A percentile compares a stretch with the other conserved stretches of the same genome.
These are phyloP conservation scores for Pissodes strobi DNA, from an alignment of 1,140 invertebrate species.

Conservation along the genomic window DNA sequence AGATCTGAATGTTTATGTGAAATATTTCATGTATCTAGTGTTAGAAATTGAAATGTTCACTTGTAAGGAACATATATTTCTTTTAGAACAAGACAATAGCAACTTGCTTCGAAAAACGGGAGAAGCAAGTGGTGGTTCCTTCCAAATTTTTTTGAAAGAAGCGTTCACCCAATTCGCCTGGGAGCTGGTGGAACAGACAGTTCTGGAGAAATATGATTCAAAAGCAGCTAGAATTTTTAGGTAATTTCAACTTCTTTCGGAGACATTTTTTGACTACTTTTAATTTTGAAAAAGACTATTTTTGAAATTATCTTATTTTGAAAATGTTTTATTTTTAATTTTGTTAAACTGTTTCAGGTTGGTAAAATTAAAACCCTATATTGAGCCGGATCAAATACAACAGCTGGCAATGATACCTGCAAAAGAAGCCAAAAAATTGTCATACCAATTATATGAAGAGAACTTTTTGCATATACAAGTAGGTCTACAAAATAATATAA, in stretches of 20 bases:
- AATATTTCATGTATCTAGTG: no score
- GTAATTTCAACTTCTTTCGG: slow-evolving; percentile 56
- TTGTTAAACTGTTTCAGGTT: slow-evolving; percentile 67
- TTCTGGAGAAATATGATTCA: slow-evolving; percentile 81
- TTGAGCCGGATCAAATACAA: slow-evolving; percentile 88
- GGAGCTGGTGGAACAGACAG: slow-evolving; percentile 73
- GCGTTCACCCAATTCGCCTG: slow-evolving; percentile 69
- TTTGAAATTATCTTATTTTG: background rate
- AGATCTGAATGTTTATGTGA: no score
- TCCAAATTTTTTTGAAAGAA: slow-evolving; percentile 68
- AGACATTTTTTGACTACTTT: no score
- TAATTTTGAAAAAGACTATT: no score
- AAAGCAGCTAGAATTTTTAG: slow-evolving; percentile 87
- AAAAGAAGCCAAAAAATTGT: slow-evolving; percentile 84
- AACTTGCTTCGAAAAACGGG: slow-evolving; percentile 73
- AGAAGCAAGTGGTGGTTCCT: slow-evolving; percentile 79
- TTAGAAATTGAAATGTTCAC: no score
- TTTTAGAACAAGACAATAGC: slow-evolving; percentile 71
- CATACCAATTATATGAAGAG: slow-evolving; percentile 80
- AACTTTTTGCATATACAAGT: slow-evolving; percentile 75
- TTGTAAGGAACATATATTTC: no score
- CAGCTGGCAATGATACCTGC: slow-evolving; percentile 85
- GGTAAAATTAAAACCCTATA: slow-evolving; percentile 74
- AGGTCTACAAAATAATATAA: no score
- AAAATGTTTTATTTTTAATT: background rate